Conservation (phyloP, 2,113 vertebrate species). For the Glaucidium brasilianum region DNA sequence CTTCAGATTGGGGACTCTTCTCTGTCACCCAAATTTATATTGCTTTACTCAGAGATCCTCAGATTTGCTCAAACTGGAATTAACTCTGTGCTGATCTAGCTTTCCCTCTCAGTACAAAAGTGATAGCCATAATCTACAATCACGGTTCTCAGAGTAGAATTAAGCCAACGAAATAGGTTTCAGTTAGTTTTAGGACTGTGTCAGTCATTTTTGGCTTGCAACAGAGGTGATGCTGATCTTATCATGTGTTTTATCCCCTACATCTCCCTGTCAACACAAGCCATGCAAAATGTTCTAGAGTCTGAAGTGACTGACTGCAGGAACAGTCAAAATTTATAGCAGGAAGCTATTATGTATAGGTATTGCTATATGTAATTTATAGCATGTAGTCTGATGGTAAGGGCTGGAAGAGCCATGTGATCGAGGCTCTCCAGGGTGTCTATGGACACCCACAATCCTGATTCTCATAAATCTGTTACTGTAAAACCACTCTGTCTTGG, state of each 20-base stretch:
- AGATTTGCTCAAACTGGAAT: not conserved
- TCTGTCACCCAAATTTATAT: not conserved
- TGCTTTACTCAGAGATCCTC: not conserved
- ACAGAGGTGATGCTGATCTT: not conserved
- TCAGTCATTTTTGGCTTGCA: not conserved
- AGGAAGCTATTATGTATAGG: not conserved
- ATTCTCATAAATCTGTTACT: not conserved
- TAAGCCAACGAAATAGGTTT: not conserved
- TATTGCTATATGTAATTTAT: rapidly evolving
- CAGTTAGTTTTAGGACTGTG: not conserved
- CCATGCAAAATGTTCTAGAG: not conserved
- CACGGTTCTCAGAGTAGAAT: not conserved
- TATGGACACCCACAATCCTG: not conserved
- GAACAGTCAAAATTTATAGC: not conserved
- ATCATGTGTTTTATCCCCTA: not conserved
- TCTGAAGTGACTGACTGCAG: not conserved
- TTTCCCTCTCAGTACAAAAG: not conserved
- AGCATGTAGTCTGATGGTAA: not conserved
- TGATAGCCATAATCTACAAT: not conserved
- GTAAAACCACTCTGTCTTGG: not conserved
- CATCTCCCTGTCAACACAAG: not conserved
- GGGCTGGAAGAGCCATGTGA: not conserved
- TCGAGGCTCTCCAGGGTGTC: not conserved
- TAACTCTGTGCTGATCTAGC: not conserved
- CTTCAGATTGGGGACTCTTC: not conserved